Evolutionary conservation across 2,113 vertebrate genomes (phyloP).

Genomic region (Glaucidium brasilianum): DNA sequence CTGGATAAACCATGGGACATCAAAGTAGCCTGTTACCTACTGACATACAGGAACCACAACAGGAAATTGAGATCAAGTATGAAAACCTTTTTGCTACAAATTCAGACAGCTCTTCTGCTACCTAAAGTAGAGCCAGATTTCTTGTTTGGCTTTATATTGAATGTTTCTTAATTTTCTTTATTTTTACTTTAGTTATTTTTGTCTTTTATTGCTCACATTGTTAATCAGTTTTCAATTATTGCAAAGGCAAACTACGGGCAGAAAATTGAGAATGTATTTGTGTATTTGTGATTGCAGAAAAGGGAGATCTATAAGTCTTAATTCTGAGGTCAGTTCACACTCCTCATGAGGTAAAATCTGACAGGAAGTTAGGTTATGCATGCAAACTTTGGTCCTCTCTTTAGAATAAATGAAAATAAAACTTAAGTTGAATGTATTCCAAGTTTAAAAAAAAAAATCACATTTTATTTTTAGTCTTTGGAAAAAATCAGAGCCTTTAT

Average conservation of each 20-base stretch:
- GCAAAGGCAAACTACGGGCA: not conserved
- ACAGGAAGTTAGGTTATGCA: not conserved
- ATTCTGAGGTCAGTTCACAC: not conserved
- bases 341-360: not conserved
- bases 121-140: not conserved
- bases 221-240: not conserved
- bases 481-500: slow-evolving; percentile 14
- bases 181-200: not conserved
- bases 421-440: not conserved
- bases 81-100: not conserved
- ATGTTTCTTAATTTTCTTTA: not conserved
- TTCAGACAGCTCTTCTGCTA: not conserved
- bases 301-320: not conserved
- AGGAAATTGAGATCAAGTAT: slow-evolving; percentile 3
- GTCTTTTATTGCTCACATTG: not conserved
- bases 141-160: not conserved
- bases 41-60: not conserved
- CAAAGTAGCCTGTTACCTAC: not conserved
- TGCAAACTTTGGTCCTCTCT: not conserved
- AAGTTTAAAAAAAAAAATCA: not conserved
- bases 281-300: not conserved
- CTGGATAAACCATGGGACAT: not conserved
- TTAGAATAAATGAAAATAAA: not conserved
- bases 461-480: slow-evolving; percentile 22
- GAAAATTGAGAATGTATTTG: not conserved